Percentiles rank a stretch among this genome's conserved stretches.
phyloP scores from a whole-genome alignment of 2,113 vertebrate genomes.

The Piaya cayana region DNA sequence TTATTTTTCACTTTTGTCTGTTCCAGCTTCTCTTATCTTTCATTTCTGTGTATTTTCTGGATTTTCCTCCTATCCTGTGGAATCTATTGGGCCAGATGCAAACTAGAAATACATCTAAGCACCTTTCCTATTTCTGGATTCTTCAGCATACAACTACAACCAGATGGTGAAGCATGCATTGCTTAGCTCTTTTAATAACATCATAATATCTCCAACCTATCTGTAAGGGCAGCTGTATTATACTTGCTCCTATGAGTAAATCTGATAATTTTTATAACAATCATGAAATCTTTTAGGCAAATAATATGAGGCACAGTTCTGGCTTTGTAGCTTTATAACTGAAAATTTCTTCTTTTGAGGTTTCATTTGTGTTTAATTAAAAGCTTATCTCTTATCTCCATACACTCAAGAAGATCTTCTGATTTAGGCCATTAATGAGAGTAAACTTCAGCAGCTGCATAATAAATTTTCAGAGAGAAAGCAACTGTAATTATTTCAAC shows the following conservation, averaged over 20 bases:
- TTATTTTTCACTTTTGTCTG: neutral
- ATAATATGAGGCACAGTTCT: neutral
- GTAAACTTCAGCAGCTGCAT: neutral
- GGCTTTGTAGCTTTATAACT: neutral
- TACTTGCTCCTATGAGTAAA: neutral
- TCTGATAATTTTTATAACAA: neutral
- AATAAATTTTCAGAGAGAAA: neutral
- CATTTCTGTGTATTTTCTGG: neutral
- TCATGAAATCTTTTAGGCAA: neutral
- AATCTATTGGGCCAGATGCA: neutral
- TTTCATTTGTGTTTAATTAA: neutral
- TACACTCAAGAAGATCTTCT: neutral
- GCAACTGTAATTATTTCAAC: neutral
- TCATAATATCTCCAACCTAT: too few relatives aligned
- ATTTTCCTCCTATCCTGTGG: neutral
- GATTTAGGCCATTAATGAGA: neutral
- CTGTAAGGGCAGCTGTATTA: neutral
- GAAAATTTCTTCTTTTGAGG: neutral
- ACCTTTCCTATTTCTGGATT: too few relatives aligned
- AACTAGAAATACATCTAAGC: neutral
- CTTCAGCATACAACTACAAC: too few relatives aligned
- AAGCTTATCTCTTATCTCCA: neutral
- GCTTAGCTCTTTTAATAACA: neutral
- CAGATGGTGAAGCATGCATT: rapidly evolving
- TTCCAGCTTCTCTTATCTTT: neutral